A percentile compares a stretch with the other conserved stretches of the same genome.
phyloP scores from a whole-genome alignment of 2,113 vertebrate genomes.

The Tetrax tetrax region DNA sequence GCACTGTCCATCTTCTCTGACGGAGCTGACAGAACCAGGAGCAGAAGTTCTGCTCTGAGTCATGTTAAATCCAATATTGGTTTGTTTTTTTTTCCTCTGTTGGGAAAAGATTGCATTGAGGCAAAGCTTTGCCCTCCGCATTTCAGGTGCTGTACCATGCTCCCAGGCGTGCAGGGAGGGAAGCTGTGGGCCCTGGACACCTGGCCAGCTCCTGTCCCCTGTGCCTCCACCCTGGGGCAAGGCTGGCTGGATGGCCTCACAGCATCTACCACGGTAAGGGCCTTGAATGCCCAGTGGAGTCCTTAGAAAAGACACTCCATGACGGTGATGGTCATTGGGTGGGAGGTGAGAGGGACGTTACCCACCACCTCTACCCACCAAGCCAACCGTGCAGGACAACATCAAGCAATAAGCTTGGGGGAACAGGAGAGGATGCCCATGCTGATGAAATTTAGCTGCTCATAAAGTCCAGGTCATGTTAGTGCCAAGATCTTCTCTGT shows the following conservation, averaged over 20 bases:
- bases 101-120: neutral
- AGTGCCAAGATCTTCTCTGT: slow-evolving; percentile 39
- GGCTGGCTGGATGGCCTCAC: neutral
- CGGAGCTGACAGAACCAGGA: neutral
- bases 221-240: neutral
- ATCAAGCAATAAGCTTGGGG: neutral
- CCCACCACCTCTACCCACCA: neutral
- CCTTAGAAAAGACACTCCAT: neutral
- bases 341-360: neutral
- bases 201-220: neutral
- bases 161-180: neutral
- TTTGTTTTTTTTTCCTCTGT: neutral
- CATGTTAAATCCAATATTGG: neutral
- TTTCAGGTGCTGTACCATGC: neutral
- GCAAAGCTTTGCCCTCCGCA: neutral
- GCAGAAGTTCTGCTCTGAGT: neutral
- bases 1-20: neutral
- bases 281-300: neutral
- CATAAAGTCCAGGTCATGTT: neutral
- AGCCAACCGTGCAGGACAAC: fast-evolving
- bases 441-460: slow-evolving; percentile 23
- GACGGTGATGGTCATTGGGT: neutral
- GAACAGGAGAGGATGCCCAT: neutral
- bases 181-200: neutral
- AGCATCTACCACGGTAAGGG: neutral